A percentile compares a stretch with the other conserved stretches of the same genome.
Conservation (phyloP, 2,888 invertebrate genomes). For the Drosophila monieri region DNA sequence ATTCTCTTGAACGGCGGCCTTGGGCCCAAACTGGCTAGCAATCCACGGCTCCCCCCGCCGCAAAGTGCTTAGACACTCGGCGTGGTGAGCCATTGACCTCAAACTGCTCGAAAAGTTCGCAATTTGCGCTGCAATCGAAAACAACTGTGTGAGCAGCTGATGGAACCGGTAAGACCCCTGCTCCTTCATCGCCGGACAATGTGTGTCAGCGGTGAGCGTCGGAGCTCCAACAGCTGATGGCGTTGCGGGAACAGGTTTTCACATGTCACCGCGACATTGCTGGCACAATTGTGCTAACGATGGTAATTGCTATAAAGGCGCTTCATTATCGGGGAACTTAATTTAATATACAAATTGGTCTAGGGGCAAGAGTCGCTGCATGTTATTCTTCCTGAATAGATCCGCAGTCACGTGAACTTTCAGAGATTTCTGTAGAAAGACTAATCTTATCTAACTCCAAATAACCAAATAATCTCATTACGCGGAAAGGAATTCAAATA, state of each 20-base stretch:
- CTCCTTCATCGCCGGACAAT: constrained; percentile 28
- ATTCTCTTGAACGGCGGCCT: constrained; percentile 32
- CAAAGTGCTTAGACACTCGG: constrained; percentile 20
- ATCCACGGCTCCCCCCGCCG: constrained; percentile 12
- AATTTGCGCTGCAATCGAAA: not conserved
- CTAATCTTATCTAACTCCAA: not conserved
- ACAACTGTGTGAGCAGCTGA: constrained; percentile 19
- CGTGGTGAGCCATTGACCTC: constrained; percentile 32
- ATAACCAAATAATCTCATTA: too few relatives aligned
- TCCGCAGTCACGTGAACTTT: not conserved
- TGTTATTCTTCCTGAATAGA: not conserved
- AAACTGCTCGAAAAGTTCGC: constrained; percentile 3
- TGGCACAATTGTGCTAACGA: constrained; percentile 32
- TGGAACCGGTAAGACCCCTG: constrained; percentile 39
- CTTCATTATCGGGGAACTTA: constrained; percentile 21
- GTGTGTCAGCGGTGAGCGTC: constrained; percentile 34
- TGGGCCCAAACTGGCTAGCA: constrained; percentile 19
- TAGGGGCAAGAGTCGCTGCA: not conserved
- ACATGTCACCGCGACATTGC: constrained; percentile 4
- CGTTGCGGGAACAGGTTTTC: constrained; percentile 24
- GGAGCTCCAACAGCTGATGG: constrained; percentile 32
- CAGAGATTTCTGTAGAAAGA: not conserved
- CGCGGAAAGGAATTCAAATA: constrained; percentile 4
- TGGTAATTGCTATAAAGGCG: constrained; percentile 34
- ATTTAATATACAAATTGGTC: constrained; percentile 24